Conservation (phyloP, 2,113 vertebrate species). For the Pachycephala philippinensis region DNA sequence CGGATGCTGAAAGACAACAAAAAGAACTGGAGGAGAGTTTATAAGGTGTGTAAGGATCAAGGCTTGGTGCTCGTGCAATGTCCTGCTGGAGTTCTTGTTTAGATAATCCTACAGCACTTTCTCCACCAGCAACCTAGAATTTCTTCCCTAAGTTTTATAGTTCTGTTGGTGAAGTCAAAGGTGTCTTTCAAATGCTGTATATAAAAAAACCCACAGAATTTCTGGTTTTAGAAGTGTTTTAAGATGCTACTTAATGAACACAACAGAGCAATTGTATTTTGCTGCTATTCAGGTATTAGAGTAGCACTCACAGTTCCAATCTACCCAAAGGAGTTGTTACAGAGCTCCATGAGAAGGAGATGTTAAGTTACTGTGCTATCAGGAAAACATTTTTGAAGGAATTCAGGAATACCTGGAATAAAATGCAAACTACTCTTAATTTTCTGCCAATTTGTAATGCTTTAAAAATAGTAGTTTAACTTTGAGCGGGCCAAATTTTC, state of each 20-base stretch:
- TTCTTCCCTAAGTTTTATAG: neutral
- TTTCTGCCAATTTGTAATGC: neutral
- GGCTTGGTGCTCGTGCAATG: neutral
- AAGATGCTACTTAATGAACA: neutral
- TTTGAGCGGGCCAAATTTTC: neutral
- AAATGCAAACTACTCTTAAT: neutral
- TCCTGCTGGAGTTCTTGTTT: neutral
- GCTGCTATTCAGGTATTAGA: neutral
- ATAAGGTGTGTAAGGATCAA: slow-evolving; percentile 83
- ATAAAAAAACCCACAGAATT: neutral
- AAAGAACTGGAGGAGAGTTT: slow-evolving; percentile 98
- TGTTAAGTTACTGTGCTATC: neutral
- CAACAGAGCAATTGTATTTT: slow-evolving; percentile 7
- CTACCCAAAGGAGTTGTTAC: neutral
- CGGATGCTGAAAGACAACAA: slow-evolving; percentile 98
- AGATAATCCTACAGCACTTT: neutral
- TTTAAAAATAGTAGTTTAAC: neutral
- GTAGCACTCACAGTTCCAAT: neutral
- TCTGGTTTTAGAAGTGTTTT: neutral
- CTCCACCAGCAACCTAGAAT: neutral
- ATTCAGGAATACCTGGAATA: neutral
- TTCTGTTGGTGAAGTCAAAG: neutral
- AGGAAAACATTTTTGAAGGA: neutral
- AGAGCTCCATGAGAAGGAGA: neutral
- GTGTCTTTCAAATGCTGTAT: neutral